These are phyloP conservation scores for chimpanzee (Pan troglodytes) DNA, from an alignment of 2,113 vertebrate species.

Conservation along the genomic window NHGRI_mPanTro3-v2.1_pri NC_072421.2:10789001-10789500, in stretches of 20 bases:
- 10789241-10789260: background rate
- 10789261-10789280: background rate
- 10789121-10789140: background rate
- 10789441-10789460: slow-evolving; percentile 95
- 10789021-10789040: background rate
- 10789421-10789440: slow-evolving; percentile 98
- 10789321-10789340: background rate
- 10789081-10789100: background rate
- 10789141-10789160: background rate
- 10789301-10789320: background rate
- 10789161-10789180: background rate
- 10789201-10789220: background rate
- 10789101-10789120: background rate
- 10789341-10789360: background rate
- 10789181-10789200: background rate
- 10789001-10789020: background rate
- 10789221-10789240: background rate
- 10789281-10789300: background rate
- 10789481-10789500: slow-evolving; percentile 97
- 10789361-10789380: slow-evolving; percentile 71
- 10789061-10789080: background rate
- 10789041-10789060: background rate
- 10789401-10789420: slow-evolving; percentile 94
- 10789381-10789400: slow-evolving; percentile 54
- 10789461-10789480: slow-evolving; percentile 95